phyloP scores from a whole-genome alignment of 30 jellyfish, hydroid and myxozoan genomes.

The Chironex yamaguchii region DNA sequence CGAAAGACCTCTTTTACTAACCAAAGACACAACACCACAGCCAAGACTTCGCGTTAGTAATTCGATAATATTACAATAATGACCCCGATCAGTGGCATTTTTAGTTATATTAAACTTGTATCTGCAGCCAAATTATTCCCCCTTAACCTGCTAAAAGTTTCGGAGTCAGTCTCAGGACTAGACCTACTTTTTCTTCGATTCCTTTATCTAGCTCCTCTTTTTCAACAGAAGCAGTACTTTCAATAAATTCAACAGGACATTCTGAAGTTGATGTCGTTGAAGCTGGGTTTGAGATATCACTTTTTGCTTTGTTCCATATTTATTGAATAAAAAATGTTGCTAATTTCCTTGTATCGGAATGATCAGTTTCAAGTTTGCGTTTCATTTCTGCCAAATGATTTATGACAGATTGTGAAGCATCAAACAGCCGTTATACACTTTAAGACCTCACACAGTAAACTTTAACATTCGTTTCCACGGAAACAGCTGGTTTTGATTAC shows the following conservation, averaged over 20 bases:
- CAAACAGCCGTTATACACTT: slow-evolving; percentile 17
- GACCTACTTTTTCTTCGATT: too few relatives aligned
- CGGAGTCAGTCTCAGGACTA: too few relatives aligned
- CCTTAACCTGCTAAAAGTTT: too few relatives aligned
- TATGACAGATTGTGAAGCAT: not conserved
- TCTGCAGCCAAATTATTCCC: too few relatives aligned
- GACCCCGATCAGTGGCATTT: too few relatives aligned
- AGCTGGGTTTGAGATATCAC: not conserved
- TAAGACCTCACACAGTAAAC: too few relatives aligned
- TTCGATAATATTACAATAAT: too few relatives aligned
- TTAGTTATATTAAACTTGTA: too few relatives aligned
- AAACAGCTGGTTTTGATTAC: not conserved
- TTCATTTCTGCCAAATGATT: not conserved
- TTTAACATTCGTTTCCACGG: too few relatives aligned
- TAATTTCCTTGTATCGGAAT: not conserved
- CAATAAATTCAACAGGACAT: not conserved
- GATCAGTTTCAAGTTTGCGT: slow-evolving; percentile 1
- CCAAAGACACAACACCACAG: too few relatives aligned
- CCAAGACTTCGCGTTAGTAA: too few relatives aligned
- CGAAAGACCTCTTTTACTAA: too few relatives aligned
- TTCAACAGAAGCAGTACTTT: slow-evolving; percentile 1
- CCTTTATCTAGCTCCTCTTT: not conserved
- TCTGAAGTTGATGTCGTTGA: not conserved
- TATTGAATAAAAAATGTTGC: not conserved
- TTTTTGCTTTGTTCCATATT: not conserved